These are phyloP conservation scores for Folsomia candida DNA, from an alignment of 2,888 invertebrate genomes.

Conservation along the genomic window DNA sequence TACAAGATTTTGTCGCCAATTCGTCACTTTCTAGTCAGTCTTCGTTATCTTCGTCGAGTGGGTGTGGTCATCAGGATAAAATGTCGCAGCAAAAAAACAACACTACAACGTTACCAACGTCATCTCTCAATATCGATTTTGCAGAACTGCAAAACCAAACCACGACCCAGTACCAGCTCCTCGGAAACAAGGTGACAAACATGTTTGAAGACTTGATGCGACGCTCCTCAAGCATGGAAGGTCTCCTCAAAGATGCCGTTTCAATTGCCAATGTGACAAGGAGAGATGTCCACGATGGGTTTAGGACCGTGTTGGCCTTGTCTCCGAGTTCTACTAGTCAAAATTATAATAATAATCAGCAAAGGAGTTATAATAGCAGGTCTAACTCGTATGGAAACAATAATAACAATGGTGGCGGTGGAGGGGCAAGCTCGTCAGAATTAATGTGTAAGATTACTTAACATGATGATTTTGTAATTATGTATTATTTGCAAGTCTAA, in stretches of 20 bases:
- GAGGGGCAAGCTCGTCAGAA: slow-evolving; percentile 20
- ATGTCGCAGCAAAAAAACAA: too few relatives aligned
- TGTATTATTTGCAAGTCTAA: neutral
- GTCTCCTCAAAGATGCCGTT: slow-evolving; percentile 59
- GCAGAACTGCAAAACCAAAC: slow-evolving; percentile 4
- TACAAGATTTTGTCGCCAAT: slow-evolving; percentile 14
- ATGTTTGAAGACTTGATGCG: slow-evolving; percentile 66
- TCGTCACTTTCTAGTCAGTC: neutral
- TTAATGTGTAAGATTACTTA: slow-evolving; percentile 30
- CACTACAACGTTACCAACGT: neutral
- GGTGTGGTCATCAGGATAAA: neutral
- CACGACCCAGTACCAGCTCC: slow-evolving; percentile 14
- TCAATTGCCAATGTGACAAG: slow-evolving; percentile 60
- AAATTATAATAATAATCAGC: too few relatives aligned
- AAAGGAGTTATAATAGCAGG: neutral
- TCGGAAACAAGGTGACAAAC: slow-evolving; percentile 57
- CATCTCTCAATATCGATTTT: neutral
- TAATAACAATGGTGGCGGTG: neutral
- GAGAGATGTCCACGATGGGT: slow-evolving; percentile 25
- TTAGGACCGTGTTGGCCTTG: slow-evolving; percentile 9
- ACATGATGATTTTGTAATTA: neutral
- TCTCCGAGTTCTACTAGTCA: slow-evolving; percentile 5
- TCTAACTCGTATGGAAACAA: neutral
- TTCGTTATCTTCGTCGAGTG: neutral
- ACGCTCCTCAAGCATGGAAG: slow-evolving; percentile 56